Evolutionary conservation across 2,797 vertebrate species (phyloP).

Genomic region (Poeciliopsis infans): DNA sequence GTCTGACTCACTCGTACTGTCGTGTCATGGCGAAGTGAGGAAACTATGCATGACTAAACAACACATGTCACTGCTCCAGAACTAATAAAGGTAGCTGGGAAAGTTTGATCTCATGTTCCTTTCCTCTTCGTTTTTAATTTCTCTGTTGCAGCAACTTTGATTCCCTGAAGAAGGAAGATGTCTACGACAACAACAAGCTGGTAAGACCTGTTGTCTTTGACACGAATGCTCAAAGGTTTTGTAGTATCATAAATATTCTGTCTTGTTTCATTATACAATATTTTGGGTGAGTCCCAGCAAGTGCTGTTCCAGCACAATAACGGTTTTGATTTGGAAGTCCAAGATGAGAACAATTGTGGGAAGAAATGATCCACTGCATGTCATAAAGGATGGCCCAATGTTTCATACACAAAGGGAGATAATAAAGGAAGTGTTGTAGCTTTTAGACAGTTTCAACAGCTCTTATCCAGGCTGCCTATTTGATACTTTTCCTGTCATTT

Average conservation of each 20-base stretch:
- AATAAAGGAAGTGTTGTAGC: background rate
- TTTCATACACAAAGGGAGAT: background rate
- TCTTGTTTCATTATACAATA: background rate
- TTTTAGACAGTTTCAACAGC: background rate
- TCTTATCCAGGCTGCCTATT: background rate
- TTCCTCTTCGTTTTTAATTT: slow-evolving; percentile 2
- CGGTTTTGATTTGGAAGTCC: background rate
- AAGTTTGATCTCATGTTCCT: slow-evolving; percentile 18
- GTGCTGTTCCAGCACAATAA: background rate
- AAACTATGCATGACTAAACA: slow-evolving; percentile 33
- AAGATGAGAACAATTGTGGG: background rate
- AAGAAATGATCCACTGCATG: background rate
- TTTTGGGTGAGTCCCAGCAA: background rate
- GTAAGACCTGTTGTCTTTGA: slow-evolving; percentile 76
- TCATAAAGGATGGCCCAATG: background rate
- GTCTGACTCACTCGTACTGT: slow-evolving; percentile 15
- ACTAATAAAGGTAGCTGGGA: slow-evolving; percentile 10
- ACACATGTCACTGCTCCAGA: slow-evolving; percentile 21
- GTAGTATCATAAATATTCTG: background rate
- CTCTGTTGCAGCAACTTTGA: slow-evolving; percentile 80
- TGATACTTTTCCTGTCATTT: background rate
- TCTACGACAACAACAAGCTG: slow-evolving; percentile 95
- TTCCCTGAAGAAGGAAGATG: slow-evolving; percentile 89
- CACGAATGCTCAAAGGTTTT: background rate
- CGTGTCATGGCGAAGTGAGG: slow-evolving; percentile 1